Percentiles rank a stretch among this genome's conserved stretches.
phyloP scores from a whole-genome alignment of 2,113 vertebrate genomes.

The Phaethon lepturus region DNA sequence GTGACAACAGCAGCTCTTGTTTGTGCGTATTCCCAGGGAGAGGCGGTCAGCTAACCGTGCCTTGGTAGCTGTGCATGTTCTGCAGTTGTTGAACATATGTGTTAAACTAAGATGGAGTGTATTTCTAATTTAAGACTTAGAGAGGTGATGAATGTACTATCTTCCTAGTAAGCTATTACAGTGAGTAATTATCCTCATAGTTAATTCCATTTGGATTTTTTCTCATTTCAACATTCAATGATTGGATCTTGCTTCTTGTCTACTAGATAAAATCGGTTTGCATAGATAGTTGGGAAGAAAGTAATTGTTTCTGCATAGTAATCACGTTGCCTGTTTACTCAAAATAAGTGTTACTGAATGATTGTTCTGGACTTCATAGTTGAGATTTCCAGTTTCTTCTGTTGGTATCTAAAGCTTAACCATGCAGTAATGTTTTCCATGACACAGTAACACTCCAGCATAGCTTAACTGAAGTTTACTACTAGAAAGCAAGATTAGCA shows the following conservation, averaged over 20 bases:
- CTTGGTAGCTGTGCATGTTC: not conserved
- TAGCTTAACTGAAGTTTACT: not conserved
- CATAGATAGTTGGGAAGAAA: not conserved
- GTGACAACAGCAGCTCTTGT: not conserved
- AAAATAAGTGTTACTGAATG: not conserved
- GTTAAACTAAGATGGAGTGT: not conserved
- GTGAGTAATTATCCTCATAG: not conserved
- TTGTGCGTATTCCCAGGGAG: not conserved
- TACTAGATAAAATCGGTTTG: not conserved
- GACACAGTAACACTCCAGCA: not conserved
- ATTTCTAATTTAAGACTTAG: not conserved
- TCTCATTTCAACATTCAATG: not conserved
- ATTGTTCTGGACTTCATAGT: not conserved
- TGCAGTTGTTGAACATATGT: not conserved
- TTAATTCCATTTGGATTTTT: constrained; percentile 20
- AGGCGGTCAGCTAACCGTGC: not conserved
- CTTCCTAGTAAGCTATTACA: not conserved
- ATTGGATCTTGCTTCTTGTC: not conserved
- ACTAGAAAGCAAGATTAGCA: not conserved
- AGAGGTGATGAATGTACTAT: not conserved
- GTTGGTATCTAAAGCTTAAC: not conserved
- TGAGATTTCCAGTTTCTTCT: not conserved
- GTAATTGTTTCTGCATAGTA: not conserved
- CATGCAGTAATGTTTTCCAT: not conserved
- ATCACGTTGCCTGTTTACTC: not conserved